Conservation (phyloP, 2,113 vertebrate species). For the Cyprichromis sp. region DNA sequence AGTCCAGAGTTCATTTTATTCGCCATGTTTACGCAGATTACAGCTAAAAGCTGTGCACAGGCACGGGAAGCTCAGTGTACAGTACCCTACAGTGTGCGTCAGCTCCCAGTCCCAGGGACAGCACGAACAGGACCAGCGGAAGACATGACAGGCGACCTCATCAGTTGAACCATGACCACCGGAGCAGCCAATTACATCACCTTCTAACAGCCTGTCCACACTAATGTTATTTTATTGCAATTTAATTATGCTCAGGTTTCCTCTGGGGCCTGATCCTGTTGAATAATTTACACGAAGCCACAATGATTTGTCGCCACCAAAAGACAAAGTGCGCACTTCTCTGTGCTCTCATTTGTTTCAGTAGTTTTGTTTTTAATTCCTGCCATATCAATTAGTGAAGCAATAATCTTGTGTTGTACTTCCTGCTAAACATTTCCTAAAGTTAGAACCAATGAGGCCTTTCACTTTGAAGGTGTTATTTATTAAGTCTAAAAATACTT, state of each 20-base stretch:
- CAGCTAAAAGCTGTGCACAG: background rate
- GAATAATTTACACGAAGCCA: constrained; percentile 69
- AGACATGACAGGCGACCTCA: constrained; percentile 48
- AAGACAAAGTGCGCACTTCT: constrained; percentile 56
- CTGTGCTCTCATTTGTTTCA: constrained; percentile 39
- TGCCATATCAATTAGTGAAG: constrained; percentile 6
- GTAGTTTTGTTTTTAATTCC: constrained; percentile 33
- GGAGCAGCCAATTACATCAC: constrained; percentile 69
- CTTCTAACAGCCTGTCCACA: constrained; percentile 71
- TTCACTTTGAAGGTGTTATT: constrained; percentile 3
- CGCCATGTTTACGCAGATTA: background rate
- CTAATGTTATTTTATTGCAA: constrained; percentile 80
- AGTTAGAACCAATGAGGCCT: background rate
- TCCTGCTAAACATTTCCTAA: background rate
- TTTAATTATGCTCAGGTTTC: constrained; percentile 81
- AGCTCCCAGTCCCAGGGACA: background rate
- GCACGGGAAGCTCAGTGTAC: background rate
- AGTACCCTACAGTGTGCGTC: background rate
- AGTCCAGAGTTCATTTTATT: background rate
- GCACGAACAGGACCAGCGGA: background rate
- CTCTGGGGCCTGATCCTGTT: constrained; percentile 61
- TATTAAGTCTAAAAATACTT: constrained; percentile 32
- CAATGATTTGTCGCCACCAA: constrained; percentile 69
- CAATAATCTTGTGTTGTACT: constrained; percentile 10
- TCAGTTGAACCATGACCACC: constrained; percentile 59